A percentile compares a stretch with the other conserved stretches of the same genome.
Conservation (phyloP, 2,113 vertebrate genomes). For the Pagrus major region DNA sequence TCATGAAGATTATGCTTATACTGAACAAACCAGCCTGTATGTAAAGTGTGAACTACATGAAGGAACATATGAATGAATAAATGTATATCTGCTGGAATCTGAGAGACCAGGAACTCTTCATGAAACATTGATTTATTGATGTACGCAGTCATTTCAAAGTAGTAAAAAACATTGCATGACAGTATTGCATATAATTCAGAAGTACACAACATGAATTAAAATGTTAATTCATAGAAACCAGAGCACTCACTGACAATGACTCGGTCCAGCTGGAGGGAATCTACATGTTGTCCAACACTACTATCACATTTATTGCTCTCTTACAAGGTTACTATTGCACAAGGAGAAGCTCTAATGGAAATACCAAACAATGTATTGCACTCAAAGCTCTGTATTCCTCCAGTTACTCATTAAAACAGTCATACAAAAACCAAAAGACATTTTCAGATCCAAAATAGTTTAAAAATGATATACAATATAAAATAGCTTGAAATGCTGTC, state of each 20-base stretch:
- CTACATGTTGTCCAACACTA: background rate
- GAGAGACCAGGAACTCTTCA: constrained; percentile 57
- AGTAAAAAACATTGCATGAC: constrained; percentile 63
- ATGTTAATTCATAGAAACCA: constrained; percentile 18
- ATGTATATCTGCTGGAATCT: constrained; percentile 59
- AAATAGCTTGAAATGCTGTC: constrained; percentile 56
- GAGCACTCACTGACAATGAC: background rate
- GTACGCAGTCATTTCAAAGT: constrained; percentile 56
- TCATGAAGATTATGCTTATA: constrained; percentile 8
- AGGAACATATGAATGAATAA: constrained; percentile 62
- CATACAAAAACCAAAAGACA: constrained; percentile 50
- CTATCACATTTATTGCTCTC: constrained; percentile 69
- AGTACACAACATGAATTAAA: constrained; percentile 48
- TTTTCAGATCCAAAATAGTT: constrained; percentile 37
- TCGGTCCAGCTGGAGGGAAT: background rate
- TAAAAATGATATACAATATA: constrained; percentile 46
- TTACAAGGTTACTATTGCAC: constrained; percentile 56
- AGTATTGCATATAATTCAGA: constrained; percentile 63
- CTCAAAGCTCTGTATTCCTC: constrained; percentile 2
- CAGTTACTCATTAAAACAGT: constrained; percentile 35
- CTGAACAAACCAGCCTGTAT: constrained; percentile 23
- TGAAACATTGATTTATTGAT: constrained; percentile 68
- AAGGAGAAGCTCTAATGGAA: constrained; percentile 22
- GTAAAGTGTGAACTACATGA: constrained; percentile 53
- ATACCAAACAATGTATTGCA: constrained; percentile 35